A percentile compares a stretch with the other conserved stretches of the same genome.
These are phyloP conservation scores for Willowsia nigromaculata DNA, from an alignment of 2,888 invertebrate genomes.

Conservation along the genomic window DNA sequence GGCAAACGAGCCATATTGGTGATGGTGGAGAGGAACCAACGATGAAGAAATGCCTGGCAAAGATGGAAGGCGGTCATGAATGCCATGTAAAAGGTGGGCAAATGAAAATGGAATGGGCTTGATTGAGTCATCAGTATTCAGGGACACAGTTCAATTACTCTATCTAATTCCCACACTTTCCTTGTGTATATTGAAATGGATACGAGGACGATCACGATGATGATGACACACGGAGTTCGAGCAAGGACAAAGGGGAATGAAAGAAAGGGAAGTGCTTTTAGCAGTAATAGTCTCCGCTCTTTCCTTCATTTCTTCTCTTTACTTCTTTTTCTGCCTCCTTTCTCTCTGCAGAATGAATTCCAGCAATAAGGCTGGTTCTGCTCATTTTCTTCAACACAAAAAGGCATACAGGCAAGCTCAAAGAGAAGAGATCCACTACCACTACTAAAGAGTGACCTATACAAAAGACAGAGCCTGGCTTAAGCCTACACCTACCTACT, in stretches of 20 bases:
- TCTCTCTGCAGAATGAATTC: constrained; percentile 12
- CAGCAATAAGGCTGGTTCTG: background rate
- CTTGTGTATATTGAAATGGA: constrained; percentile 64
- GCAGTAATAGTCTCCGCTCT: constrained; percentile 49
- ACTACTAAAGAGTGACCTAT: background rate
- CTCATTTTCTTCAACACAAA: background rate
- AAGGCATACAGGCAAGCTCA: background rate
- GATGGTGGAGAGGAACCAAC: background rate
- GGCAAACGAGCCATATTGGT: background rate
- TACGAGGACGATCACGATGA: constrained; percentile 35
- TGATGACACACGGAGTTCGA: constrained; percentile 27
- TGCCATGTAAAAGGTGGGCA: constrained; percentile 68
- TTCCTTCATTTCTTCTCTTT: constrained; percentile 47
- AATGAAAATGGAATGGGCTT: constrained; percentile 75
- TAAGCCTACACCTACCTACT: background rate
- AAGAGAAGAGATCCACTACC: background rate
- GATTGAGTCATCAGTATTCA: constrained; percentile 76
- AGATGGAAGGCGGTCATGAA: constrained; percentile 60
- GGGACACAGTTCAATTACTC: constrained; percentile 75
- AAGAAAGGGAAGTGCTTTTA: constrained; percentile 64
- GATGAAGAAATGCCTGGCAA: constrained; percentile 9
- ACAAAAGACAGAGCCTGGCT: background rate
- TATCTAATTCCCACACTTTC: constrained; percentile 72
- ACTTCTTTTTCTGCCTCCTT: constrained; percentile 29
- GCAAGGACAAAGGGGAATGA: constrained; percentile 62